Conservation (phyloP, 2,888 invertebrate species). For the Mamestra brassicae region DNA sequence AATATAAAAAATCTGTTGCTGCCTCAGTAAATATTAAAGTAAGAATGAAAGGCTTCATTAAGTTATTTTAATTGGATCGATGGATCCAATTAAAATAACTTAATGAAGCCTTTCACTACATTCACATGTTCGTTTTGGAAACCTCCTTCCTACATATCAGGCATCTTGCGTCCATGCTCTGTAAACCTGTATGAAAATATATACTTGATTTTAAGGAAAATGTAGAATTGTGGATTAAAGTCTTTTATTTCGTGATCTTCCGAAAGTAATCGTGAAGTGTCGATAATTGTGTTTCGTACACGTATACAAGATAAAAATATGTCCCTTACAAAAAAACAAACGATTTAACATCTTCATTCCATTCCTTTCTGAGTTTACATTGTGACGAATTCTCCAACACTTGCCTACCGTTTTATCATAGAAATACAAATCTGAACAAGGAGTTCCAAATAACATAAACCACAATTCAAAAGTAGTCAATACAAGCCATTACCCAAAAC, state of each 20-base stretch:
- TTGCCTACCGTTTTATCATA: too few relatives aligned
- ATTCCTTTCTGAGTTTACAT: background rate
- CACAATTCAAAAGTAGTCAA: background rate
- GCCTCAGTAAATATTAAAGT: too few relatives aligned
- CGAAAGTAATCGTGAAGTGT: background rate
- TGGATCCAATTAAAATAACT: constrained; percentile 18
- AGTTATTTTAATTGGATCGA: too few relatives aligned
- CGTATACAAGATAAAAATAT: background rate
- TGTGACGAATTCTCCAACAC: background rate
- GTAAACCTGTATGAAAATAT: constrained; percentile 7
- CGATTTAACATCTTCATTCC: too few relatives aligned
- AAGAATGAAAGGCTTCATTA: too few relatives aligned
- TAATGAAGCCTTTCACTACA: constrained; percentile 35
- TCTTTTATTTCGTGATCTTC: background rate
- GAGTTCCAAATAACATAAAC: background rate
- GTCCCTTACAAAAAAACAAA: too few relatives aligned
- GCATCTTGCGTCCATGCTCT: constrained; percentile 23
- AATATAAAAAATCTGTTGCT: too few relatives aligned
- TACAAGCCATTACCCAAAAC: constrained; percentile 20
- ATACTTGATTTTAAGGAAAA: constrained; percentile 5
- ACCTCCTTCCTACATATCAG: constrained; percentile 34
- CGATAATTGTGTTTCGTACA: background rate
- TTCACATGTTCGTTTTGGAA: background rate
- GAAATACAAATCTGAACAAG: background rate
- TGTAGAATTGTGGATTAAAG: background rate